Base-by-base conservation (phyloP, 92 coral and sea anemone species). In the Zoanthus gigantus region DNA sequence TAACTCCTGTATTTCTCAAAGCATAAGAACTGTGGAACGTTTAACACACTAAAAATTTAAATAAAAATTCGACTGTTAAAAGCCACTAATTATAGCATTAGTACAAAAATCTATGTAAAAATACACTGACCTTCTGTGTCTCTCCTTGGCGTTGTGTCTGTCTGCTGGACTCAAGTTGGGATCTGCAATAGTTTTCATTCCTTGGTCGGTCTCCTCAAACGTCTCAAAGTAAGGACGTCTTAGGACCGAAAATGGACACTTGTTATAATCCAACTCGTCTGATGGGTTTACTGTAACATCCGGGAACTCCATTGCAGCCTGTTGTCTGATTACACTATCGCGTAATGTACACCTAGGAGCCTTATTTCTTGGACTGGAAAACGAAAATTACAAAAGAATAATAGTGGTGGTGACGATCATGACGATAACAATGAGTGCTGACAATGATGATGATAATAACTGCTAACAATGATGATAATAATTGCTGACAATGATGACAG, bases 101-200 rank as follows among this genome's bases (percentile, higher is more conserved):
- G 3, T 14, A 5, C 15, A 16, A 60, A 14, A 60, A 60, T 16
- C 16, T 14, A 29, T 68, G 34, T 8, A 68, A 13, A 13, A 31
- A 17, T 29, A 77, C 8, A 50, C 63, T 2, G 13, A 95, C 98
- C 98, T 95, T 79, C 98, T 89, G 84, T 95, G 98, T 73, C 98
- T 87, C 89, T 95, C 98, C 87, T 95, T 95, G 52, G 98, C 94
- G 53, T 95, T 95, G 58, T 95, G 98, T 23, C 98, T 76, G 67
- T 95, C 96, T 32, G 92, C 92, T 9, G 98, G 86, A n/a, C 86
- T 93, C 31, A 87, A 95, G 23, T 76, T 81, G n/a, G 94, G 96
- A 57, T 95, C 98, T 86, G 90, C 88, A 30, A 81, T 81, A 54
- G 85, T 65, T 12, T 95, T 95, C 87, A 93, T 72, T 5, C 90